Base-by-base conservation (phyloP, 64 coral and sea anemone genomes). In the Actinia equina region DNA sequence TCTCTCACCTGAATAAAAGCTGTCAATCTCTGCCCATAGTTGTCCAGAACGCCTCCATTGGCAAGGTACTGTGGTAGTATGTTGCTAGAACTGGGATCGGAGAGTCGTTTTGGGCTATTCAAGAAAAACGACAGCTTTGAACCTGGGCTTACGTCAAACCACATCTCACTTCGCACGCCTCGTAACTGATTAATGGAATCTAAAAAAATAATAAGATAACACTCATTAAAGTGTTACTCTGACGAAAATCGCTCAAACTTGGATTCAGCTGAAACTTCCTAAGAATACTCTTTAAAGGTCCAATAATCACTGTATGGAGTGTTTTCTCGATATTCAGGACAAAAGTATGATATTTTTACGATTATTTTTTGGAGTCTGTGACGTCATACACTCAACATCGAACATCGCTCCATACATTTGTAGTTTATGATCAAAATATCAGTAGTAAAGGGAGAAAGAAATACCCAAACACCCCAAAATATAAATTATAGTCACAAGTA, bases 81-180 rank as follows among this genome's bases (percentile, higher is more conserved):
- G 3, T 5, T 57, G 16, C 44, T 82, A 26, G 45, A 52, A 30
- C 23, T 82, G 5, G 80, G 80, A 82, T 82, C 53, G 53, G 20
- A 22, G 43, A 82, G 16, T 51, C 80, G 80, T 52, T 57, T 82
- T 22, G 37, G 45, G 17, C 80, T 82, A 54, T 57, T 46, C 80
- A 57, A 52, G 80, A 82, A 82, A 9, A 27, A 82, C 13, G 19
- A 44, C 45, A 82, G 17, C 17, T 82, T 51, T 53, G 44, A 45
- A 30, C 53, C 52, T 23, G 80, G 53, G 37, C 80, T 57, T 22
- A 82, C 20, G 43, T 82, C 80, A 82, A 17, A 42, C 80, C 80
- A 82, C 10, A 52, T 82, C 45, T 82, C 80, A 82, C 80, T 51
- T 23, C 80, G 80, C 7, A 82, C 80, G 25, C 80, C 80, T 52